These are phyloP conservation scores for Dysmachus trigonus DNA, from an alignment of 2,888 invertebrate species.

Conservation along the genomic window DNA sequence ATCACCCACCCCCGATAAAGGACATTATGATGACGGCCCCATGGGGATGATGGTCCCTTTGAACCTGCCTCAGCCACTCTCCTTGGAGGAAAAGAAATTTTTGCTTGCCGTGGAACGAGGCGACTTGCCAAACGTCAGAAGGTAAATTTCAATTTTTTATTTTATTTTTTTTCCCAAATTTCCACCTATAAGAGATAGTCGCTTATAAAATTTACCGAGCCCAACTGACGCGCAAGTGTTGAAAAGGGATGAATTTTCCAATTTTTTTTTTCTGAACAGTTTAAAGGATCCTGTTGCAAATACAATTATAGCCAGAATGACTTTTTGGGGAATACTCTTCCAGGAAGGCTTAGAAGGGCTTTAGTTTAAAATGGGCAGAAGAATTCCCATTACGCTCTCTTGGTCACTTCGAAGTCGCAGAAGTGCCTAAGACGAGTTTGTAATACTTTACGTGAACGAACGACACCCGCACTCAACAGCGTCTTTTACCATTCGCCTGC, in stretches of 20 bases:
- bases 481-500: neutral
- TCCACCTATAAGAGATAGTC: neutral
- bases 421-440: neutral
- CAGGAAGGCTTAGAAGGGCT: neutral
- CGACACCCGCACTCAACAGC: neutral
- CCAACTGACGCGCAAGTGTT: neutral
- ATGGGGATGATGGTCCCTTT: constrained; percentile 61
- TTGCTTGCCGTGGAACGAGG: constrained; percentile 92
- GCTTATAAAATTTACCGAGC: neutral
- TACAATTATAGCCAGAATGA: neutral
- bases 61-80: constrained; percentile 76
- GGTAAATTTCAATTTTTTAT: constrained; percentile 65
- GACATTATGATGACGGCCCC: constrained; percentile 60
- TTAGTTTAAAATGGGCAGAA: neutral
- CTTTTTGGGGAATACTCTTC: neutral
- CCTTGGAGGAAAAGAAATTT: constrained; percentile 88
- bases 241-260: constrained; percentile 29
- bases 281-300: neutral
- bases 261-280: constrained; percentile 24
- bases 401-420: constrained; percentile 9
- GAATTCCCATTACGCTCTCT: constrained; percentile 17
- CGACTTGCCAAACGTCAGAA: constrained; percentile 86
- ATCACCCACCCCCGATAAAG: constrained; percentile 47
- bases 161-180: neutral
- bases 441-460: constrained; percentile 20